Evolutionary conservation across 2,797 vertebrate species (phyloP).

Genomic region (Hafferia zeledoni): DNA sequence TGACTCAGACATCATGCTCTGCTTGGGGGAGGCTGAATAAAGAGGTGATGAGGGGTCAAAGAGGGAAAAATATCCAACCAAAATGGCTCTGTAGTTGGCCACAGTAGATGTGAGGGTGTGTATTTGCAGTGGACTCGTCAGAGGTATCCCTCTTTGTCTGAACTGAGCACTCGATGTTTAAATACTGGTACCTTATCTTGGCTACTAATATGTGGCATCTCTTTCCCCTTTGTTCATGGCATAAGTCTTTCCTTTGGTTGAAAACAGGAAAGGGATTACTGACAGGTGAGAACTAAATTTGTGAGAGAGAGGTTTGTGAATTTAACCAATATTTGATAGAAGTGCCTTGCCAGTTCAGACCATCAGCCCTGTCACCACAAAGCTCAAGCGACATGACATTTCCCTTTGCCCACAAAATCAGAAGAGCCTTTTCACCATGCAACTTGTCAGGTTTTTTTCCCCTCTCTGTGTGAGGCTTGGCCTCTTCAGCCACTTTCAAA

Average conservation of each 20-base stretch:
- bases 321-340: background rate
- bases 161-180: conserved; percentile 18
- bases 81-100: conserved; percentile 16
- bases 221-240: conserved; percentile 22
- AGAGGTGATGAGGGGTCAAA: conserved; percentile 48
- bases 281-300: background rate
- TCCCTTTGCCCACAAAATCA: background rate
- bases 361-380: background rate
- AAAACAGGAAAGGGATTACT: conserved; percentile 7
- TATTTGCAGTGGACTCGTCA: conserved; percentile 42
- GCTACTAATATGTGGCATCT: conserved; percentile 16
- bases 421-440: background rate
- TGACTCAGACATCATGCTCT: conserved; percentile 42
- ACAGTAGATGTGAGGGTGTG: background rate
- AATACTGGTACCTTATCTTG: conserved; percentile 41
- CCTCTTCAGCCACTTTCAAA: background rate
- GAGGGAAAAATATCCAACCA: background rate
- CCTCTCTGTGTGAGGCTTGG: background rate
- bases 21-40: conserved; percentile 27
- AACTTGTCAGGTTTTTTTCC: background rate
- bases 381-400: background rate
- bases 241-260: conserved; percentile 17
- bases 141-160: conserved; percentile 30
- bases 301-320: background rate
- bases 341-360: background rate